These are phyloP conservation scores for Eristalis tenax DNA, from an alignment of 2,888 invertebrate genomes.

Conservation along the genomic window DNA sequence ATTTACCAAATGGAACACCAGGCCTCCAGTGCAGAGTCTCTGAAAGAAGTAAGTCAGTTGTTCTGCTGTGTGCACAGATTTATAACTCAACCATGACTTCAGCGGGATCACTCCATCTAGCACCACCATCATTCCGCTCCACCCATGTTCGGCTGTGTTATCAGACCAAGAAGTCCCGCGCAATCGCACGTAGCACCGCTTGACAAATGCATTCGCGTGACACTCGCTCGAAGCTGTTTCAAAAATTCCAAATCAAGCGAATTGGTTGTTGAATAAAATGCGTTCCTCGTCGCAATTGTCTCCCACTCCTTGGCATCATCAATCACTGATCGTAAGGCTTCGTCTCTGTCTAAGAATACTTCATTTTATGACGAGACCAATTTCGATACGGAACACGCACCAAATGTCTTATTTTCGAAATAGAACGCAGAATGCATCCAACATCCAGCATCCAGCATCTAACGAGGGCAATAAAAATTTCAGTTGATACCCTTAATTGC, in stretches of 20 bases:
- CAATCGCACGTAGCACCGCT: too few species aligned
- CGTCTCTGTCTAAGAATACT: neutral
- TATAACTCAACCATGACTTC: too few species aligned
- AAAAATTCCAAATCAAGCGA: neutral
- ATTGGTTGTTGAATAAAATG: neutral
- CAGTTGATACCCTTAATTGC: slow-evolving; percentile 58
- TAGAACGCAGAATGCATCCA: slow-evolving; percentile 13
- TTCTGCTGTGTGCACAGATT: too few species aligned
- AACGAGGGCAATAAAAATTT: slow-evolving; percentile 35
- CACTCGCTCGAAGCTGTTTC: too few species aligned
- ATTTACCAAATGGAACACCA: too few species aligned
- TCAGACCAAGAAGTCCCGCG: too few species aligned
- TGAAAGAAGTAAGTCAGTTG: too few species aligned
- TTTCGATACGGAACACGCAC: slow-evolving; percentile 25
- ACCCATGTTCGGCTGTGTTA: too few species aligned
- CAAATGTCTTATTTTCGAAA: slow-evolving; percentile 33
- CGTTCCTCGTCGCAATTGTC: neutral
- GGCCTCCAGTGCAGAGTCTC: too few species aligned
- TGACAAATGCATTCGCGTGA: too few species aligned
- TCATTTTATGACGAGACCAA: slow-evolving; percentile 4
- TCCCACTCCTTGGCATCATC: slow-evolving; percentile 8
- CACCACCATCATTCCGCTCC: too few species aligned
- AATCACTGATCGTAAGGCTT: slow-evolving; percentile 6
- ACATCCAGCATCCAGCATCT: slow-evolving; percentile 9
- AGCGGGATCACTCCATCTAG: too few species aligned